Percentiles rank a stretch among this genome's conserved stretches.
phyloP scores from a whole-genome alignment of 2,113 vertebrate species.

The Macrotis lagotis region DNA sequence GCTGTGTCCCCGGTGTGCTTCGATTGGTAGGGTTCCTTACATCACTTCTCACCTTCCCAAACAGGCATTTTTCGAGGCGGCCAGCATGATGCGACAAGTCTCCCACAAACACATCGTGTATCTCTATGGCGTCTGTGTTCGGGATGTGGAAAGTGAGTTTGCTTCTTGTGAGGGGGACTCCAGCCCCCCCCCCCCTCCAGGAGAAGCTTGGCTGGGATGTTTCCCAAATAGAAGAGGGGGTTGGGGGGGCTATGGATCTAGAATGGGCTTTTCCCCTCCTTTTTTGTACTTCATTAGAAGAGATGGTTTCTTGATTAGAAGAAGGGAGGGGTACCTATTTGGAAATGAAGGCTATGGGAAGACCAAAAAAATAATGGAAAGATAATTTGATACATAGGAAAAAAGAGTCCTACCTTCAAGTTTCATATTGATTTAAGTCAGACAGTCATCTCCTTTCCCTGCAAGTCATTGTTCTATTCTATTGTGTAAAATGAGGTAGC shows the following conservation, averaged over 20 bases:
- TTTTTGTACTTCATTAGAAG: background rate
- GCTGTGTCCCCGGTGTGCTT: background rate
- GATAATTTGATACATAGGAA: background rate
- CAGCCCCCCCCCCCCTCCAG: too few relatives aligned
- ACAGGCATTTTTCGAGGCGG: slow-evolving; percentile 97
- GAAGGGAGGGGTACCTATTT: background rate
- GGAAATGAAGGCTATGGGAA: background rate
- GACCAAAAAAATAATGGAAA: background rate
- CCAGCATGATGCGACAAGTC: slow-evolving; percentile 98
- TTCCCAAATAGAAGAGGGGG: background rate
- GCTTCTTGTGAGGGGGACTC: background rate
- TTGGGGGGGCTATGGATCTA: rapidly evolving
- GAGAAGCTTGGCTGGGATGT: too few relatives aligned
- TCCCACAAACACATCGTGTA: slow-evolving; percentile 97
- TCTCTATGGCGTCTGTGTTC: slow-evolving; percentile 95
- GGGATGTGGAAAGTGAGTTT: slow-evolving; percentile 94
- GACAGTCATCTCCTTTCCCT: background rate
- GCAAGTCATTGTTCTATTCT: background rate
- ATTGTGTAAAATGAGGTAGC: background rate
- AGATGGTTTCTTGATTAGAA: background rate
- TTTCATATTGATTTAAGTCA: too few relatives aligned
- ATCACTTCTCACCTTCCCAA: background rate
- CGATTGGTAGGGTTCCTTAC: too few relatives aligned
- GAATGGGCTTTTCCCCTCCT: background rate
- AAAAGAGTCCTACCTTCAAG: background rate